phyloP scores from a whole-genome alignment of 1,140 invertebrate genomes.

The Dendrolimus kikuchii region DNA sequence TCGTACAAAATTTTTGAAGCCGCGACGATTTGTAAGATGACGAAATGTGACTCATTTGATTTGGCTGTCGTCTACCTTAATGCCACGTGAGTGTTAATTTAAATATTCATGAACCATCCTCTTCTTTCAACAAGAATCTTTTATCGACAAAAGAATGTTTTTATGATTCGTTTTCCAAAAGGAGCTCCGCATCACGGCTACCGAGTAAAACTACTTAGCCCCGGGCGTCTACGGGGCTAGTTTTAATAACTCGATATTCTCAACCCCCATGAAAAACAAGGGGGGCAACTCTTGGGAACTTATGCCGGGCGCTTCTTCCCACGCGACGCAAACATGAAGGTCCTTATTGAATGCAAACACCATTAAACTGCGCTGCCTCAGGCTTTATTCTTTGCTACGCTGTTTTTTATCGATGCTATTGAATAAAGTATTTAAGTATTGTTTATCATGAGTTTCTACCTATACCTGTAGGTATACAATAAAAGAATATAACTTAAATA shows the following conservation, averaged over 20 bases:
- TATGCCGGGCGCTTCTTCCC: conserved; percentile 14
- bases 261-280: conserved; percentile 7
- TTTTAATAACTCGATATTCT: conserved; percentile 14
- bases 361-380: conserved; percentile 22
- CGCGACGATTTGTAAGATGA: too few relatives aligned
- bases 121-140: too few relatives aligned
- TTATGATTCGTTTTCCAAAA: too few relatives aligned
- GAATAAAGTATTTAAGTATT: background rate
- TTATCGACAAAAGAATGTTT: too few relatives aligned
- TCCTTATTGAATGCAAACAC: conserved; percentile 43
- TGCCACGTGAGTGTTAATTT: too few relatives aligned
- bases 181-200: too few relatives aligned
- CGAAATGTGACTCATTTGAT: too few relatives aligned
- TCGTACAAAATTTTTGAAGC: too few relatives aligned
- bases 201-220: background rate
- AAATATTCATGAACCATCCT: too few relatives aligned
- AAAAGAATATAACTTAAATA: too few relatives aligned
- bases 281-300: conserved; percentile 13
- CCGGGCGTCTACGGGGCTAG: conserved; percentile 1
- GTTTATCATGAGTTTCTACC: background rate
- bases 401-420: conserved; percentile 7
- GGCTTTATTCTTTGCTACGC: conserved; percentile 13
- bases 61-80: too few relatives aligned
- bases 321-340: conserved; percentile 23
- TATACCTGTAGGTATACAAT: too few relatives aligned